Conservation (phyloP, 2,888 invertebrate species). For the Agriopis marginaria region DNA sequence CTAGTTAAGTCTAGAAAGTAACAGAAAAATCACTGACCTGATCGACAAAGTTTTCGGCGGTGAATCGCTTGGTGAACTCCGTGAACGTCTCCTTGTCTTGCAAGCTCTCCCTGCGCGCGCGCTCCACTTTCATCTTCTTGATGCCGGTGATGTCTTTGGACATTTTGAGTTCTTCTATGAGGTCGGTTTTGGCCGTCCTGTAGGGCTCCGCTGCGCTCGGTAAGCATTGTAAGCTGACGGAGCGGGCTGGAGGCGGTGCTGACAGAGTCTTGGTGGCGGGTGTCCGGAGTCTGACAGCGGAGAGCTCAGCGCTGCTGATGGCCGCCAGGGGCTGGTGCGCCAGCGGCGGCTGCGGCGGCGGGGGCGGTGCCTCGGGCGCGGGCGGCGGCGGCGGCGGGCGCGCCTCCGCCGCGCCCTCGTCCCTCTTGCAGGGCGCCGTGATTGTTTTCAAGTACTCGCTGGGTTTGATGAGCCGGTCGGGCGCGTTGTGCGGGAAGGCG, state of each 20-base stretch:
- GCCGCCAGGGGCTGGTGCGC: slow-evolving; percentile 91
- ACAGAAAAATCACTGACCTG: slow-evolving; percentile 88
- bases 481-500: slow-evolving; percentile 93
- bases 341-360: slow-evolving; percentile 70
- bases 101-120: slow-evolving; percentile 93
- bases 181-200: slow-evolving; percentile 92
- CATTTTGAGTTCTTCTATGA: slow-evolving; percentile 96
- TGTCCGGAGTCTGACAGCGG: slow-evolving; percentile 92
- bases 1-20: slow-evolving; percentile 38
- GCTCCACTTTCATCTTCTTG: slow-evolving; percentile 96
- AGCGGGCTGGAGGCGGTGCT: slow-evolving; percentile 89
- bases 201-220: slow-evolving; percentile 89
- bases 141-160: slow-evolving; percentile 97
- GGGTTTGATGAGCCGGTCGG: slow-evolving; percentile 95
- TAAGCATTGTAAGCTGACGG: slow-evolving; percentile 91
- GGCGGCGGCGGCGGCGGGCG: slow-evolving; percentile 86
- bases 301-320: slow-evolving; percentile 95
- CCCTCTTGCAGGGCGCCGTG: slow-evolving; percentile 87
- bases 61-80: slow-evolving; percentile 94
- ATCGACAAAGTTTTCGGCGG: slow-evolving; percentile 94
- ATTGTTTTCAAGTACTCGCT: slow-evolving; percentile 96
- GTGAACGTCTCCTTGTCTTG: slow-evolving; percentile 94
- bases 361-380: slow-evolving; percentile 69
- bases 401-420: slow-evolving; percentile 87
- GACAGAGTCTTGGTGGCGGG: slow-evolving; percentile 93